Evolutionary conservation across 2,113 vertebrate species (phyloP).

Genomic region (Leptocoma aspasia): DNA sequence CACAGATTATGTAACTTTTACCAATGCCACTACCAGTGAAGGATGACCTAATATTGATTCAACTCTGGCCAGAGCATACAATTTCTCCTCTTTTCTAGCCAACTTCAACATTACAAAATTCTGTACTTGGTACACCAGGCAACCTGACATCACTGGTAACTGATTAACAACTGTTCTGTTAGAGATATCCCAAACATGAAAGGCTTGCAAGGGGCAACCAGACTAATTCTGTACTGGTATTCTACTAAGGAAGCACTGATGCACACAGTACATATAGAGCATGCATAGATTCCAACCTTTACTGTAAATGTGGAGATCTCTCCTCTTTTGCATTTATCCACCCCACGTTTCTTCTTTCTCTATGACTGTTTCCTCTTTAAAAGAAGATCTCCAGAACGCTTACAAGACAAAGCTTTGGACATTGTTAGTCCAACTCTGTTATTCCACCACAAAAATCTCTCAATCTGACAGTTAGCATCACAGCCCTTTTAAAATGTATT

Average conservation of each 20-base stretch:
- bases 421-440: background rate
- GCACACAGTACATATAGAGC: background rate
- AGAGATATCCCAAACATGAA: background rate
- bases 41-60: background rate
- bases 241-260: background rate
- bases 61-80: background rate
- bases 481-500: background rate
- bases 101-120: background rate
- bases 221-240: background rate
- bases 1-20: conserved; percentile 14
- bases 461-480: background rate
- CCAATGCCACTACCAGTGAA: background rate
- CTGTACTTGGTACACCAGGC: background rate
- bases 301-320: background rate
- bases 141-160: background rate
- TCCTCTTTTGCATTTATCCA: background rate
- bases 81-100: background rate
- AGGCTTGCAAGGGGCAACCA: background rate
- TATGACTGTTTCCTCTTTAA: background rate
- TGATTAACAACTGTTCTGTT: background rate
- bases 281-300: background rate
- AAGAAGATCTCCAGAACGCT: background rate
- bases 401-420: background rate
- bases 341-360: background rate
- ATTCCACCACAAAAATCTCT: background rate